phyloP scores from a whole-genome alignment of 2,797 vertebrate genomes.

The Rhyacichthys aspro region DNA sequence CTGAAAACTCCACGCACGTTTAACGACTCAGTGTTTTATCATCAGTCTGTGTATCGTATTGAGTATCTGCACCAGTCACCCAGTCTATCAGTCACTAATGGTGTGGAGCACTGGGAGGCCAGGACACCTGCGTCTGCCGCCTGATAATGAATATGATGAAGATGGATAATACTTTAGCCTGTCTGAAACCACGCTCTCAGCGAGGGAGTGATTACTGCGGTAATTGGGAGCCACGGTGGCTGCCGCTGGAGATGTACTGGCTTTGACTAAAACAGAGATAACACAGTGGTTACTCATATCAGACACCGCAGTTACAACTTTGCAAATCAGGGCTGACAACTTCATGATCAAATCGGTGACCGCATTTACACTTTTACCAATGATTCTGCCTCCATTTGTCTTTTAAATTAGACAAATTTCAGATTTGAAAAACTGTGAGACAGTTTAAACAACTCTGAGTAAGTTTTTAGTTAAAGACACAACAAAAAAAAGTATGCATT shows the following conservation, averaged over 20 bases:
- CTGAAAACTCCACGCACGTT: conserved; percentile 2
- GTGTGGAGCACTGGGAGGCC: conserved; percentile 69
- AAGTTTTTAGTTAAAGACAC: no score
- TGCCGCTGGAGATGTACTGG: conserved; percentile 47
- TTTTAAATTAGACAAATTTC: no score
- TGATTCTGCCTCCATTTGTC: background rate
- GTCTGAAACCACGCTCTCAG: conserved; percentile 61
- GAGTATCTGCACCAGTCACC: conserved; percentile 37
- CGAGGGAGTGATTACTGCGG: conserved; percentile 64
- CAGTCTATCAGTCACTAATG: conserved; percentile 74
- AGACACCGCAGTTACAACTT: conserved; percentile 32
- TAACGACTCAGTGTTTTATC: conserved; percentile 24
- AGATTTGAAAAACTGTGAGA: no score
- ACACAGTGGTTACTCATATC: conserved; percentile 55
- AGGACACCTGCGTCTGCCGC: conserved; percentile 73
- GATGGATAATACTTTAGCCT: conserved; percentile 70
- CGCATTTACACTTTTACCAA: conserved; percentile 6
- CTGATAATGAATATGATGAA: conserved; percentile 79
- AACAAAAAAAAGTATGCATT: no score
- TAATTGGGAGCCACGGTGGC: conserved; percentile 68
- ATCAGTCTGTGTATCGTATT: conserved; percentile 8
- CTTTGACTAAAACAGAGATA: conserved; percentile 53
- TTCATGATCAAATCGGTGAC: conserved; percentile 27
- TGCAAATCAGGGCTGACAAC: conserved; percentile 42
- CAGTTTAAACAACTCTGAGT: no score